Base-by-base conservation (phyloP, 2,797 vertebrate genomes). In the Typhlichthys subterraneus region DNA sequence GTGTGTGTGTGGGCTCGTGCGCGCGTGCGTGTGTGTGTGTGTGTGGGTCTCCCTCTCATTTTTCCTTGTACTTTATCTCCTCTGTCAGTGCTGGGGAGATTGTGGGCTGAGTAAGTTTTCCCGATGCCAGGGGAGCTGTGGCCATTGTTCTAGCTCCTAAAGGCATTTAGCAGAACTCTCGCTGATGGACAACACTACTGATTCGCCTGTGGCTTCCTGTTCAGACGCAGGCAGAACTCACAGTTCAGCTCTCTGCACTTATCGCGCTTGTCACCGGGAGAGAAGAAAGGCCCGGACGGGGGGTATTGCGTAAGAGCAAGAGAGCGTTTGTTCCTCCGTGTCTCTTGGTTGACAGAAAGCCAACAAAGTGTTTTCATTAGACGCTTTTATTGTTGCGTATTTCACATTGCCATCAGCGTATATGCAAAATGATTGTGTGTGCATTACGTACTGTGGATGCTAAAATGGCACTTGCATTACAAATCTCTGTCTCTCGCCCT, bases 121-220 rank as follows among this genome's bases (percentile, higher is more conserved):
- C 94, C 73, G 8, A 69, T 83, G 69, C 70, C 74, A 68, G 47
- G n/a, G 55, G 63, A 76, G 62, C 72, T 76, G 60, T 53, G 72
- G 80, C 93, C 89, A 94, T 95, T 95, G 94, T 95, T 96, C 91
- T 88, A 46, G 68, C 75, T 61, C 80, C 84, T 82, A 85, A 90
- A 75, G 31, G 83, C 88, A 66, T 81, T 86, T 83, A 85, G 86
- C 88, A 83, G 88, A 89, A 87, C 89, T 79, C 85, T 68, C 69
- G 71, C 80, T 91, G 89, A 94, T 78, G 89, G 94, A 94, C 93
- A 91, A 89, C 91, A 75, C 90, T 84, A 69, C 91, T 87, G 90
- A 94, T 91, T 91, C 84, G 87, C 73, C 77, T 67, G 62, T 2
- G 38, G 79, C 91, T 97, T 98, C 95, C 95, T 96, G 94, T 92